Evolutionary conservation across 2,888 invertebrate species (phyloP), one percentile per base, ranked within the genome.

Genomic region (Lypha dubia): DNA sequence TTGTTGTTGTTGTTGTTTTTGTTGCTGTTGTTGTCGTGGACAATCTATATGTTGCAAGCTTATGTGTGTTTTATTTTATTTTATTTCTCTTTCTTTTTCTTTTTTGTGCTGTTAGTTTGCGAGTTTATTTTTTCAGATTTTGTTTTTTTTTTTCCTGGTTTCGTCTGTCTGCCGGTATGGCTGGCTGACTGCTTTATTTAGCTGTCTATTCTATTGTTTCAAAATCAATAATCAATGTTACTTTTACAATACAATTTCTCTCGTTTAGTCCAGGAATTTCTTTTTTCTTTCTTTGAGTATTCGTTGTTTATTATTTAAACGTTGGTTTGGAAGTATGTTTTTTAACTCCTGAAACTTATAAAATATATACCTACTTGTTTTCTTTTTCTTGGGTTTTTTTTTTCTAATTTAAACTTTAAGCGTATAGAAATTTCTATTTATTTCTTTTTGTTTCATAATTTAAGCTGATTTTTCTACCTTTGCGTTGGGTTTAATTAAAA

Each of bases 151-250:
- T 58, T 51, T 79, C 70, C 32, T 63, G 62, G 32, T 79, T 41
- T 68, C 77, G 67, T 67, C 67, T 77, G 85, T 73, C 58, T 79
- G 74, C 46, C 60, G 56, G 71, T 65, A 41, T 67, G 75, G 53
- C 60, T 67, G 75, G 53, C 60, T 86, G 79, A 58, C 41, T 79
- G 67, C 58, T 68, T 67, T 67, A 41, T 67, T 44, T 41, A 70
- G 65, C 35, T 68, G 41, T 65, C 56, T 79, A 53, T 79, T 71
- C 62, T 70, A 44, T 68, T 68, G 46, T 71, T 80, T 81, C 74
- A 84, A 86, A 86, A 85, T 86, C 86, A 86, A 86, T 86, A 86
- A 86, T 86, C 85, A 83, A 81, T 86, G 77, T 68, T 74, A 46
- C 13, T 65, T 73, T 6, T 44, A 11, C 32, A 51, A 79, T 53